A percentile compares a stretch with the other conserved stretches of the same genome.
Conservation (phyloP, 2,113 vertebrate genomes). For the Brienomyrus brachyistius region DNA sequence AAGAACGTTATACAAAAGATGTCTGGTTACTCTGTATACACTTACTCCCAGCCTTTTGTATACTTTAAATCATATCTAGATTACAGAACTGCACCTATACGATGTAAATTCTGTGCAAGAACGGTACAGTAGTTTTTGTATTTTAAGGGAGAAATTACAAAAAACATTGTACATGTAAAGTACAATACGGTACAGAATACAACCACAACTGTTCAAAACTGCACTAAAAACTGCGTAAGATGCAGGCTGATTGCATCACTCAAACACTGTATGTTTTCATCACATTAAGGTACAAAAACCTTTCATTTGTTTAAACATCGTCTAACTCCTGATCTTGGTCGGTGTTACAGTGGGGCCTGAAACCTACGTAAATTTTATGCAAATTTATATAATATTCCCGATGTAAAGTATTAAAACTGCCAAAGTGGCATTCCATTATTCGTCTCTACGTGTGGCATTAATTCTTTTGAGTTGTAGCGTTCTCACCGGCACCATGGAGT, state of each 20-base stretch:
- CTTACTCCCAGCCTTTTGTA: not conserved
- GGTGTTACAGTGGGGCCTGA: not conserved
- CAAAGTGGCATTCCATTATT: not conserved
- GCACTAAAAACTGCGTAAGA: not conserved
- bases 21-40: not conserved
- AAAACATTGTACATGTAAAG: not conserved
- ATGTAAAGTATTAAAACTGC: not conserved
- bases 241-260: not conserved
- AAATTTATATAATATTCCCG: not conserved
- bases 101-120: not conserved
- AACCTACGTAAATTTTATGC: not conserved
- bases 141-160: not conserved
- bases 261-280: not conserved
- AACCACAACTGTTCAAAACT: not conserved
- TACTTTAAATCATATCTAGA: not conserved
- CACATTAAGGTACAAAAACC: not conserved
- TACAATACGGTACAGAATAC: not conserved
- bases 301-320: not conserved
- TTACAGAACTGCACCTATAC: not conserved
- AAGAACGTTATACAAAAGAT: not conserved
- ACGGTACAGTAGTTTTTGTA: not conserved
- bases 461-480: not conserved
- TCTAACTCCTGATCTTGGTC: not conserved
- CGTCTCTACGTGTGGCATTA: not conserved
- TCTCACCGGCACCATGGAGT: slow-evolving; percentile 91